Evolutionary conservation across 2,797 vertebrate species (phyloP).

Genomic region (Anguilla marmorata): DNA sequence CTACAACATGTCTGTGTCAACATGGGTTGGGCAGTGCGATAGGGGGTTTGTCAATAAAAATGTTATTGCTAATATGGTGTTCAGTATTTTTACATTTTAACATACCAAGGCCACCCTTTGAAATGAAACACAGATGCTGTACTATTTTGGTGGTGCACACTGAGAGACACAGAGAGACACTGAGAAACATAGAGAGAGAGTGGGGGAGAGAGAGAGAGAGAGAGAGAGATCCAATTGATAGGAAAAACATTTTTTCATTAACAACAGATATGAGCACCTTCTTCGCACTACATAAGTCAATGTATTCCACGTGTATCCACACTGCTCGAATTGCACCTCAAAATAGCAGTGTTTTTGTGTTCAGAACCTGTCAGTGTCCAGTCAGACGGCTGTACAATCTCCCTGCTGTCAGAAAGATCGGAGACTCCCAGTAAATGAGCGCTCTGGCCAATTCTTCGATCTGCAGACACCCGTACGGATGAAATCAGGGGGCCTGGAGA

Average conservation of each 20-base stretch:
- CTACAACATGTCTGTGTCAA: background rate
- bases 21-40: background rate
- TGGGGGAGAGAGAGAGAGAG: too few relatives aligned
- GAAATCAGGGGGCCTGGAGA: background rate
- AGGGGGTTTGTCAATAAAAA: slow-evolving; percentile 9
- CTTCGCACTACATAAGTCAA: background rate
- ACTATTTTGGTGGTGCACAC: background rate
- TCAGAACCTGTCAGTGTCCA: background rate
- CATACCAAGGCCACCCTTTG: background rate
- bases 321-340: background rate
- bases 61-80: background rate
- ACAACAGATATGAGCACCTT: too few relatives aligned
- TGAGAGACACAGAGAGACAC: too few relatives aligned
- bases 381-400: background rate
- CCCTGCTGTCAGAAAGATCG: background rate
- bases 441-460: background rate
- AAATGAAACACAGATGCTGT: background rate
- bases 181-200: too few relatives aligned
- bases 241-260: too few relatives aligned
- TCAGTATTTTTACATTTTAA: background rate
- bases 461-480: background rate
- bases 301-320: background rate
- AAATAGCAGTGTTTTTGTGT: background rate
- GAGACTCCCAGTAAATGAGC: slow-evolving; percentile 1
- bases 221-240: too few relatives aligned